A percentile compares a stretch with the other conserved stretches of the same genome.
Conservation (phyloP, 2,797 vertebrate genomes). For the Heliangelus exortis region DNA sequence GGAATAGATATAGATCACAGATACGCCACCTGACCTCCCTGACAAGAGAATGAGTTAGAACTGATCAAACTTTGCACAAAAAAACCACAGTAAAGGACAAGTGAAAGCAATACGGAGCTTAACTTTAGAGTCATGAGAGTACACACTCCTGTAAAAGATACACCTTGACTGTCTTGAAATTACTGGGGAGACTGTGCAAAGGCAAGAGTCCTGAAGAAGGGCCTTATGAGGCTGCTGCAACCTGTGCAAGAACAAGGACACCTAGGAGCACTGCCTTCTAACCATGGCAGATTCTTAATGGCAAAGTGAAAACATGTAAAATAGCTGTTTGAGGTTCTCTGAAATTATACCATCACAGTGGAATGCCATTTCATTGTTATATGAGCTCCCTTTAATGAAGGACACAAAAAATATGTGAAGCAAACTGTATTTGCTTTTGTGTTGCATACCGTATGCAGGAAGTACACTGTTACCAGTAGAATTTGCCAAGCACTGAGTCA, state of each 20-base stretch:
- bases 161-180: not conserved
- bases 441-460: not conserved
- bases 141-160: not conserved
- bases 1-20: accelerated
- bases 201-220: not conserved
- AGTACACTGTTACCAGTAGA: not conserved
- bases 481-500: not conserved
- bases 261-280: not conserved
- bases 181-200: not conserved
- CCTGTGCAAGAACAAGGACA: not conserved
- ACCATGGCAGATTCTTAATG: not conserved
- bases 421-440: not conserved
- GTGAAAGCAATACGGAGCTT: not conserved
- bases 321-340: not conserved
- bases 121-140: not conserved
- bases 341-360: not conserved
- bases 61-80: not conserved
- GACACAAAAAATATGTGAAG: not conserved
- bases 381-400: not conserved
- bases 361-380: not conserved
- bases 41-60: not conserved
- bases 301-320: not conserved
- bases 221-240: not conserved
- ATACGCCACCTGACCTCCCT: not conserved
- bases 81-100: not conserved